Percentiles rank a stretch among this genome's conserved stretches.
These are phyloP conservation scores for Apogon hyalosoma DNA, from an alignment of 2,797 vertebrate species.

Conservation along the genomic window DNA sequence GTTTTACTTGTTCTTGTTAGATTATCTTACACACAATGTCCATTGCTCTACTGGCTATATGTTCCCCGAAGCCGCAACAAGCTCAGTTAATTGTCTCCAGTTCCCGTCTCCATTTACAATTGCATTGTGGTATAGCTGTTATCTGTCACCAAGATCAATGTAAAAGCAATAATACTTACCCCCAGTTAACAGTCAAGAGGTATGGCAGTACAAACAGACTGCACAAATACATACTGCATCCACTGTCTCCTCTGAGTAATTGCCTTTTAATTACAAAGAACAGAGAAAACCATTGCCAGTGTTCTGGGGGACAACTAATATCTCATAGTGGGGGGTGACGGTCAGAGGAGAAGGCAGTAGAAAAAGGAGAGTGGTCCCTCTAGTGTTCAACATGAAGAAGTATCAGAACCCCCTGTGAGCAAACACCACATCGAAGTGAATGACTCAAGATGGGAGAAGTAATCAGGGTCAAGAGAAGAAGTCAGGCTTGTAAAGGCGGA, in stretches of 20 bases:
- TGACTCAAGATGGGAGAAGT: slow-evolving; percentile 7
- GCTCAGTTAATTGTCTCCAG: slow-evolving; percentile 40
- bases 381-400: slow-evolving; percentile 49
- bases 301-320: slow-evolving; percentile 48
- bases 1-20: too few relatives aligned
- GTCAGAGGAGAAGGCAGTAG: not conserved
- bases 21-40: not conserved
- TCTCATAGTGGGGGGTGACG: slow-evolving; percentile 20
- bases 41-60: not conserved
- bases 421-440: slow-evolving; percentile 16
- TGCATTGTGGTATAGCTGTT: slow-evolving; percentile 39
- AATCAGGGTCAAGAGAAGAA: slow-evolving; percentile 18
- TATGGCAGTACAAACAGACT: slow-evolving; percentile 36
- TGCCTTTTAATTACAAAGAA: slow-evolving; percentile 65
- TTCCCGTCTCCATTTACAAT: slow-evolving; percentile 40
- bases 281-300: slow-evolving; percentile 49
- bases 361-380: slow-evolving; percentile 60
- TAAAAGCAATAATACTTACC: slow-evolving; percentile 58
- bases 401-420: not conserved
- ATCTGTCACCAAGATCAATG: slow-evolving; percentile 65
- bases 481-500: slow-evolving; percentile 25
- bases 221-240: slow-evolving; percentile 41
- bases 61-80: slow-evolving; percentile 24
- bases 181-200: slow-evolving; percentile 39
- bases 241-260: slow-evolving; percentile 48